phyloP scores from a whole-genome alignment of 2,888 invertebrate species.

The Protonemura montana region DNA sequence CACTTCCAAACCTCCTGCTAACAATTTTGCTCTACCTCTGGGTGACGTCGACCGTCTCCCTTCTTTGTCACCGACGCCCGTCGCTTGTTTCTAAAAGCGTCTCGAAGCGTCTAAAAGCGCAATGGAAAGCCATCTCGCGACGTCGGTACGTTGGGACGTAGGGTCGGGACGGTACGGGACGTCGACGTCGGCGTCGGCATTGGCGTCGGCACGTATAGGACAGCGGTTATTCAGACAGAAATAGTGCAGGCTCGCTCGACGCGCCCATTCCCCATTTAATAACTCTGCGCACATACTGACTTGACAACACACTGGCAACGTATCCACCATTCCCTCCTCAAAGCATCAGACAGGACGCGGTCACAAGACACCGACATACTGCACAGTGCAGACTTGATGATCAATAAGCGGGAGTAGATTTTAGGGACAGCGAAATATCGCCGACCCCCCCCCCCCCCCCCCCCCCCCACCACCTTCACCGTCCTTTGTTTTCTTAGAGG shows the following conservation, averaged over 20 bases:
- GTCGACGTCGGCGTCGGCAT: not conserved
- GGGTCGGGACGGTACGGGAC: too few relatives aligned
- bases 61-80: constrained; percentile 3
- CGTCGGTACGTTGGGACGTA: not conserved
- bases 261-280: not conserved
- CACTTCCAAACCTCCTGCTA: not conserved
- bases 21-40: not conserved
- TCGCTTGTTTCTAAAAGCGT: not conserved
- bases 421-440: not conserved
- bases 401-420: not conserved
- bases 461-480: too few relatives aligned
- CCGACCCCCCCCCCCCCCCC: too few relatives aligned
- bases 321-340: not conserved
- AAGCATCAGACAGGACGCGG: not conserved
- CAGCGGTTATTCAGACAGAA: not conserved
- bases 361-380: too few relatives aligned
- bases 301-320: not conserved
- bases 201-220: not conserved
- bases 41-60: not conserved
- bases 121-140: not conserved
- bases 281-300: not conserved
- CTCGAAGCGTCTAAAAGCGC: not conserved
- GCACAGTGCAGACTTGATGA: not conserved
- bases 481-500: not conserved
- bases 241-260: not conserved